phyloP scores from a whole-genome alignment of 1,140 invertebrate species.

The Papilio polyxenes region DNA sequence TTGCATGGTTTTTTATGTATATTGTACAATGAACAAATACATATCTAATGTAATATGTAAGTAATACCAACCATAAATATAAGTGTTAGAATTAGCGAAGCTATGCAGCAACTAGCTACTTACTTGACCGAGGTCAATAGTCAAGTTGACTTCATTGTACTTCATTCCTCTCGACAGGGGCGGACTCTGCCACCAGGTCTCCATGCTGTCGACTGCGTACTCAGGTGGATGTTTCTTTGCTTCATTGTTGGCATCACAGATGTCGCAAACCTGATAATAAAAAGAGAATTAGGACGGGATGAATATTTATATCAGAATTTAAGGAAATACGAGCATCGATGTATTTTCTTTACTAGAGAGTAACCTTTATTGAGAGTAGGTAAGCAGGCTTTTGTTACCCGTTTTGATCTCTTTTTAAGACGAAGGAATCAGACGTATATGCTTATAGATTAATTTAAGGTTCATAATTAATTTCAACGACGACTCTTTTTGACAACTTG shows the following conservation, averaged over 20 bases:
- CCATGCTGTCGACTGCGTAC: slow-evolving; percentile 96
- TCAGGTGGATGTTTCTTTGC: slow-evolving; percentile 92
- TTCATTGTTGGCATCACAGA: slow-evolving; percentile 89
- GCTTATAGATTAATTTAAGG: too few relatives aligned
- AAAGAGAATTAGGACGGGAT: not conserved
- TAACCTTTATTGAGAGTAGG: too few relatives aligned
- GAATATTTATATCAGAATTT: not conserved
- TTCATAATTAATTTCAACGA: too few relatives aligned
- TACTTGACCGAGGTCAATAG: slow-evolving; percentile 98
- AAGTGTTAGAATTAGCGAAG: not conserved
- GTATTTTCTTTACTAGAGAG: not conserved
- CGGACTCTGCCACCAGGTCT: slow-evolving; percentile 98
- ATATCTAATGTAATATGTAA: too few relatives aligned
- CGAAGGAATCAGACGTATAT: too few relatives aligned
- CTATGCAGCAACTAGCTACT: slow-evolving; percentile 45
- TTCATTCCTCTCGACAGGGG: slow-evolving; percentile 98
- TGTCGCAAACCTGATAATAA: slow-evolving; percentile 93
- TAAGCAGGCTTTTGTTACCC: too few relatives aligned
- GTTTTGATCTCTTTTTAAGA: too few relatives aligned
- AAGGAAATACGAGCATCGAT: not conserved
- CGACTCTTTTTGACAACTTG: too few relatives aligned
- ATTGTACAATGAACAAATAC: too few relatives aligned
- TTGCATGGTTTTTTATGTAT: too few relatives aligned
- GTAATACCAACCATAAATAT: not conserved
- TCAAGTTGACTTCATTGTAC: slow-evolving; percentile 98